A percentile compares a stretch with the other conserved stretches of the same genome.
Evolutionary conservation across 1,140 invertebrate species (phyloP).

Genomic region (Brachionus plicatilis): DNA sequence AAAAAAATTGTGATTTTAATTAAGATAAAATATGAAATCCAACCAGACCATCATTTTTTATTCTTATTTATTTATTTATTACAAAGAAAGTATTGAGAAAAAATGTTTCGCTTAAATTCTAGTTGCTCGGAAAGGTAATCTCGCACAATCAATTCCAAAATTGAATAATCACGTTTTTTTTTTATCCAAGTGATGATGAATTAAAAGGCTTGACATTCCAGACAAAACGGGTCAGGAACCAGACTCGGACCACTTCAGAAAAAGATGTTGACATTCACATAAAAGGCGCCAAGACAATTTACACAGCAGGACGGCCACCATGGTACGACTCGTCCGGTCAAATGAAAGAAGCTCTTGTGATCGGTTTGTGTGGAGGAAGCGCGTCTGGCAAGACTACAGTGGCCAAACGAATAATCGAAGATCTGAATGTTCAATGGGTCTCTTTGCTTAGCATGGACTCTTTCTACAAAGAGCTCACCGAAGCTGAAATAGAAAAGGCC

Average conservation of each 20-base stretch:
- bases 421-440: no score
- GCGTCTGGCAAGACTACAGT: constrained; percentile 98
- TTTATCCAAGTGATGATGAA: not conserved
- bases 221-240: not conserved
- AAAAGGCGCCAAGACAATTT: constrained; percentile 61
- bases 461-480: constrained; percentile 71
- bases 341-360: constrained; percentile 85
- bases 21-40: not conserved
- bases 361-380: constrained; percentile 95
- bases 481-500: constrained; percentile 82
- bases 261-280: constrained; percentile 20
- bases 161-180: not conserved
- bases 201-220: not conserved
- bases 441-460: no score
- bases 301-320: constrained; percentile 89
- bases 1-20: not conserved
- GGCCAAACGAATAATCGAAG: constrained; percentile 90
- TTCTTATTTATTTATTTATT: no score
- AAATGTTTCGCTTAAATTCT: not conserved
- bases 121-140: not conserved
- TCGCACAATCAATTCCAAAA: not conserved
- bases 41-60: not conserved
- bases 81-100: not conserved
- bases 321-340: constrained; percentile 91
- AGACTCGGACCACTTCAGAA: constrained; percentile 15